Evolutionary conservation across 2,113 vertebrate species (phyloP).

Genomic region (Pogonocichla stellata): DNA sequence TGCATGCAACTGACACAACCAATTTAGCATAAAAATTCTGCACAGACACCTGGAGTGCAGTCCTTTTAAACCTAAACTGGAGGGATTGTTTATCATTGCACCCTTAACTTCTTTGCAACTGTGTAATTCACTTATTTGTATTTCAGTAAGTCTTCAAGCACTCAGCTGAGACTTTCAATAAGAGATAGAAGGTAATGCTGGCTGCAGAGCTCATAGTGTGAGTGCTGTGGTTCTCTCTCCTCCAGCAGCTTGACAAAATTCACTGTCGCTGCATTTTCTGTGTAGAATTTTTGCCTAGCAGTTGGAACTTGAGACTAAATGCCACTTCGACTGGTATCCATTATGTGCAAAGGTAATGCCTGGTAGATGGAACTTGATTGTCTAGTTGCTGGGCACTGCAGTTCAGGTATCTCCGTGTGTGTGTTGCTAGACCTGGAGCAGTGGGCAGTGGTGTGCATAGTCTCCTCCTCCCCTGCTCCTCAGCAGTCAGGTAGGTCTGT

Average conservation of each 20-base stretch:
- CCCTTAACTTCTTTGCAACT: background rate
- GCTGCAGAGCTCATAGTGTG: background rate
- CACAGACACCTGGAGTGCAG: background rate
- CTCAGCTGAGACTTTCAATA: background rate
- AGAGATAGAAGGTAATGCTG: background rate
- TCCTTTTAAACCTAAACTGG: background rate
- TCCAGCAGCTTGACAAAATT: background rate
- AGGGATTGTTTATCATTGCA: background rate
- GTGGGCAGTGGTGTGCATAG: background rate
- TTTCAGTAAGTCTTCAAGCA: background rate
- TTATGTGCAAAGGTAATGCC: background rate
- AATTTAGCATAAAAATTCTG: background rate
- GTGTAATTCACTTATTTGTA: background rate
- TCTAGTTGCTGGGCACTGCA: background rate
- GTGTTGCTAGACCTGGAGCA: background rate
- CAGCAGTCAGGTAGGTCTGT: background rate
- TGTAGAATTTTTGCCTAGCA: background rate
- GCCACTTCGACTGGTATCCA: background rate
- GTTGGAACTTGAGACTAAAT: background rate
- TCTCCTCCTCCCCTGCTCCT: background rate
- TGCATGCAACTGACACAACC: background rate
- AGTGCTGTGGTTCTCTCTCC: background rate
- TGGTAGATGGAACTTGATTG: background rate
- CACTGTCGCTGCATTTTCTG: background rate
- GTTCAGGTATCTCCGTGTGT: background rate